Percentiles rank a stretch among this genome's conserved stretches.
Conservation (phyloP, 1,140 invertebrate species). For the Rhagoletis zephyria region DNA sequence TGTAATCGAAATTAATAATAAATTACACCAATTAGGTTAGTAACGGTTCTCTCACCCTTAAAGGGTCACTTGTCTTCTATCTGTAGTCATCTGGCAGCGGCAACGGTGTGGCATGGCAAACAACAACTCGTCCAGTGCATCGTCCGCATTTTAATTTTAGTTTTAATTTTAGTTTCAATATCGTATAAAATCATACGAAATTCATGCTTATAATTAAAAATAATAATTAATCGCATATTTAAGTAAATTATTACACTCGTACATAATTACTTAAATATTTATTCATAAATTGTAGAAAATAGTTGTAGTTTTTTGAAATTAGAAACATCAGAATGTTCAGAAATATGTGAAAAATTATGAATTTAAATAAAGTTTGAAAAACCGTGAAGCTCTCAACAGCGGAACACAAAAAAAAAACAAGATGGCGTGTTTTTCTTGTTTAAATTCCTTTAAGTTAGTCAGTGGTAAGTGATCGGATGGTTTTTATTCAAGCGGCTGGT, state of each 20-base stretch:
- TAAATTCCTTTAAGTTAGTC: background rate
- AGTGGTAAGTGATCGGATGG: background rate
- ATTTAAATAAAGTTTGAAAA: slow-evolving; percentile 46
- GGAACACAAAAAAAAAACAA: slow-evolving; percentile 8
- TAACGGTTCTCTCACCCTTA: background rate
- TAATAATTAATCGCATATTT: background rate
- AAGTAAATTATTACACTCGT: slow-evolving; percentile 31
- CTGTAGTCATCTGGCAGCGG: slow-evolving; percentile 28
- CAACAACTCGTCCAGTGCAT: slow-evolving; percentile 29
- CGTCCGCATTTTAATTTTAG: slow-evolving; percentile 7
- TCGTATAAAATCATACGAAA: background rate
- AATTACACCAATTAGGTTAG: background rate
- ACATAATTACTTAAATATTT: slow-evolving; percentile 8
- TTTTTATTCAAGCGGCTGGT: no score
- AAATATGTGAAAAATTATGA: slow-evolving; percentile 9
- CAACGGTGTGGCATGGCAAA: slow-evolving; percentile 36
- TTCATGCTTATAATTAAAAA: background rate
- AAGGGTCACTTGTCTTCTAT: background rate
- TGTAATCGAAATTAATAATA: no score
- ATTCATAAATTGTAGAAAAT: slow-evolving; percentile 42
- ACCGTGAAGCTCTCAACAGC: slow-evolving; percentile 37
- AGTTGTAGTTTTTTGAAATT: background rate
- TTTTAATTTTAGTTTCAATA: slow-evolving; percentile 1
- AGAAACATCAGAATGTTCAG: background rate
- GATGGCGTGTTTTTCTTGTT: background rate